A percentile compares a stretch with the other conserved stretches of the same genome.
Conservation (phyloP, 2,797 vertebrate genomes). For the Semaprochilodus insignis region DNA sequence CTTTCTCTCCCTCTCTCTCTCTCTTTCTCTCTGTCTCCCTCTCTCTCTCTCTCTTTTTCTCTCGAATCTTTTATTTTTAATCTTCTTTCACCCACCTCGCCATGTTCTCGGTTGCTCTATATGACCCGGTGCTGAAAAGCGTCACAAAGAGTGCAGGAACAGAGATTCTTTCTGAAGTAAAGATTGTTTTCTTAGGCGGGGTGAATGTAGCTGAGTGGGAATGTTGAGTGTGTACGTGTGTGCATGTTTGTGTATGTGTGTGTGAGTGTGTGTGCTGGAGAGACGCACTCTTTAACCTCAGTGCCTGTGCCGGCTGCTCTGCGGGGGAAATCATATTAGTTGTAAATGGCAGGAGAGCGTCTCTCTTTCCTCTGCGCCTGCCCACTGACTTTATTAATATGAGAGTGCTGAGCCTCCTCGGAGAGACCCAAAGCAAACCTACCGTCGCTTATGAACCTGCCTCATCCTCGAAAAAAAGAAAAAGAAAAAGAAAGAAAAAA, state of each 20-base stretch:
- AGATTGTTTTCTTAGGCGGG: constrained; percentile 41
- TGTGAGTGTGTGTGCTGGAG: constrained; percentile 62
- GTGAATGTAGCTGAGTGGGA: constrained; percentile 52
- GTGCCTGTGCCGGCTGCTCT: constrained; percentile 50
- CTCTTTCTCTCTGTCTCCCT: neutral
- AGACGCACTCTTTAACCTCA: constrained; percentile 62
- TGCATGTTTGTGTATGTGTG: constrained; percentile 25
- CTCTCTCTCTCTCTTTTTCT: constrained; percentile 42
- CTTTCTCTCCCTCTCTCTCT: too few species aligned
- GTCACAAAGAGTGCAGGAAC: constrained; percentile 18
- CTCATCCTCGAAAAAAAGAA: constrained; percentile 12
- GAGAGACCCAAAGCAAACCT: constrained; percentile 50
- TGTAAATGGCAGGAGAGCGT: constrained; percentile 70
- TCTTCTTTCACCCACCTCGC: neutral
- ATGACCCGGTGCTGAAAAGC: constrained; percentile 32
- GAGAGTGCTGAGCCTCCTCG: constrained; percentile 50
- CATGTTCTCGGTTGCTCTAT: constrained; percentile 6
- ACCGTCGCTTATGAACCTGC: constrained; percentile 41
- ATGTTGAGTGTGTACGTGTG: constrained; percentile 54
- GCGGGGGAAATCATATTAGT: constrained; percentile 74
- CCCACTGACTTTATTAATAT: constrained; percentile 57
- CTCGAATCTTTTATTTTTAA: constrained; percentile 37
- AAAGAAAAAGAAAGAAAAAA: neutral
- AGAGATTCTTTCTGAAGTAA: constrained; percentile 24
- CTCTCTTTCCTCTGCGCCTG: constrained; percentile 49